Evolutionary conservation across 2,797 vertebrate species (phyloP).

Genomic region (Molossus alvarezi): DNA sequence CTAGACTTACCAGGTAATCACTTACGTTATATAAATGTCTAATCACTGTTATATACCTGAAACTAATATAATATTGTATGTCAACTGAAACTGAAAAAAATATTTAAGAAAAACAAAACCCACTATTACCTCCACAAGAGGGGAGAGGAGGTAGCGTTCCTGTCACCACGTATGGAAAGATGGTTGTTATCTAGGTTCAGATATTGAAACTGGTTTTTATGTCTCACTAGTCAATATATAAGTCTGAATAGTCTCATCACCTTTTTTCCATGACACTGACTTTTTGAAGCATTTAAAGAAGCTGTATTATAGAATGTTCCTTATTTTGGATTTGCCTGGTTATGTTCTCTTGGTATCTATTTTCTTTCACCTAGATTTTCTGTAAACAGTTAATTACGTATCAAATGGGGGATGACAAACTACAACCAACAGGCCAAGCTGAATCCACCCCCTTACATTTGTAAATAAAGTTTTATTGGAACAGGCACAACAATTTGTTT

Average conservation of each 20-base stretch:
- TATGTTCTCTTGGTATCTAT: conserved; percentile 43
- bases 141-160: neutral
- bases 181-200: neutral
- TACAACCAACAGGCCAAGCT: neutral
- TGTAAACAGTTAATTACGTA: neutral
- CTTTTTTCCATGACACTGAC: neutral
- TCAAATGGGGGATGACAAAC: neutral
- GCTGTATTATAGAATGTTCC: neutral
- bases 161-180: neutral
- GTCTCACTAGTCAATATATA: conserved; percentile 47
- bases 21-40: neutral
- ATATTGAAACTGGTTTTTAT: neutral
- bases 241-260: neutral
- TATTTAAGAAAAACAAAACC: neutral
- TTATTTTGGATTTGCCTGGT: conserved; percentile 31
- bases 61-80: neutral
- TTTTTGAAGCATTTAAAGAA: conserved; percentile 11
- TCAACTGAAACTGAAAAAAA: neutral
- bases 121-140: neutral
- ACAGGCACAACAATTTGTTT: neutral
- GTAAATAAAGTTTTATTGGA: conserved; percentile 49
- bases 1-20: neutral
- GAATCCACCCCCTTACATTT: conserved; percentile 4
- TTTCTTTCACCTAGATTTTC: neutral
- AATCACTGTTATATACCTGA: neutral